A percentile compares a stretch with the other conserved stretches of the same genome.
Evolutionary conservation across 2,888 invertebrate species (phyloP).

Genomic region (Eutolmus rufibarbis): DNA sequence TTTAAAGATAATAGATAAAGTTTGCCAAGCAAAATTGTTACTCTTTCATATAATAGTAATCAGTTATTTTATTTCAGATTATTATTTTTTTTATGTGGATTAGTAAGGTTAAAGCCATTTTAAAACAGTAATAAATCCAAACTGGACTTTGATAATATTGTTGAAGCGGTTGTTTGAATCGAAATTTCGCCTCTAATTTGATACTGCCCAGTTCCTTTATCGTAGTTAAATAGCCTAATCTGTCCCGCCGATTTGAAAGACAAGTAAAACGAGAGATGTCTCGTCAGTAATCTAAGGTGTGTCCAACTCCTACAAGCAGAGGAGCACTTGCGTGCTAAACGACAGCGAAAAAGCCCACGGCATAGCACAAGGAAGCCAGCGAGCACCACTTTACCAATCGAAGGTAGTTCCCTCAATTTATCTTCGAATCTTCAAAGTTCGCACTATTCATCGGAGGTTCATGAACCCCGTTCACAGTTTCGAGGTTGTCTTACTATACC

Average conservation of each 20-base stretch:
- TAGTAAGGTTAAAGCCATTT: too few species aligned
- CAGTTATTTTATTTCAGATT: too few species aligned
- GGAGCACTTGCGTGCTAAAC: not conserved
- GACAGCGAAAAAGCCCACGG: not conserved
- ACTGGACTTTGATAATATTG: not conserved
- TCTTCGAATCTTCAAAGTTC: conserved; percentile 20
- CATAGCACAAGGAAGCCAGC: not conserved
- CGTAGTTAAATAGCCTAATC: not conserved
- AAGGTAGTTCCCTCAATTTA: conserved; percentile 25
- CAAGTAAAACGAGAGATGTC: not conserved
- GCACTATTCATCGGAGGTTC: conserved; percentile 21
- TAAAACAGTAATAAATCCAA: not conserved
- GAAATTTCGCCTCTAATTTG: not conserved
- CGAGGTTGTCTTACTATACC: conserved; percentile 13
- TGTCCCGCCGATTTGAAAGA: not conserved
- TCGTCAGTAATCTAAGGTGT: not conserved
- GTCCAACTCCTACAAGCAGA: not conserved
- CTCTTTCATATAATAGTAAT: too few species aligned
- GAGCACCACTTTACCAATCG: not conserved
- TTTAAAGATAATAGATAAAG: too few species aligned
- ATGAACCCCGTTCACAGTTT: conserved; percentile 30
- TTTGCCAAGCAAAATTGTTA: too few species aligned
- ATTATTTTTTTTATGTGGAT: too few species aligned
- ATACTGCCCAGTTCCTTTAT: not conserved
- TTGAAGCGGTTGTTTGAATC: not conserved